Evolutionary conservation across 64 coral and sea anemone genomes (phyloP), one percentile per base, ranked within the genome.

Genomic region (Actinia equina): DNA sequence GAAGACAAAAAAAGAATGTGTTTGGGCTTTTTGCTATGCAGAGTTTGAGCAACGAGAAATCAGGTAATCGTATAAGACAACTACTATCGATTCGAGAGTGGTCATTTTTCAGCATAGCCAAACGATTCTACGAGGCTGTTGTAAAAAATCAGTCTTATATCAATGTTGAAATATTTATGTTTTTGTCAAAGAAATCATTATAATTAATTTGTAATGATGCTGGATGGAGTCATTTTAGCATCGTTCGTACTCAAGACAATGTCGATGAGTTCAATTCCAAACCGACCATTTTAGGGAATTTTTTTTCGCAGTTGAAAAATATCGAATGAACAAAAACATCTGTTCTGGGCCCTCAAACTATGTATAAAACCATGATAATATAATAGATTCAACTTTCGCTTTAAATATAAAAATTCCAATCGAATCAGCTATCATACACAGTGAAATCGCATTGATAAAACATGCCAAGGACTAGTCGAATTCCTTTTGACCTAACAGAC

Each of bases 181-280:
- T 74, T 74, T 74, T 41, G 65, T 26, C 22, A 74, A 74, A 74
- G 25, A 12, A 74, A 74, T 74, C 26, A 30, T 27, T 25, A 37
- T 74, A 74, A 74, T 74, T 74, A 41, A 41, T 74, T 74, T 74
- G 27, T 74, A 74, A 74, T 74, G 69, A 74, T 74, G 19, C n/a
- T n/a, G 5, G 5, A n/a, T 20, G 69, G 13, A 74, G 69, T 30
- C 69, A 74, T 74, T 74, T 74, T 74, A 74, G 23, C 13, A 30
- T 26, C 69, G 69, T 74, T 74, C 42, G 69, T 74, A 14, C 12
- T 74, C 20, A 41, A 30, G 10, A 74, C 69, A 74, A 74, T 74
- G 69, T 74, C 69, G 26, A 74, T 10, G 69, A 74, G 27, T 74
- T 37, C 42, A 74, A 74, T 74, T 74, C 69, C 69, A 74, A 13